phyloP scores from a whole-genome alignment of 2,797 vertebrate genomes.

The Leuciscus waleckii region DNA sequence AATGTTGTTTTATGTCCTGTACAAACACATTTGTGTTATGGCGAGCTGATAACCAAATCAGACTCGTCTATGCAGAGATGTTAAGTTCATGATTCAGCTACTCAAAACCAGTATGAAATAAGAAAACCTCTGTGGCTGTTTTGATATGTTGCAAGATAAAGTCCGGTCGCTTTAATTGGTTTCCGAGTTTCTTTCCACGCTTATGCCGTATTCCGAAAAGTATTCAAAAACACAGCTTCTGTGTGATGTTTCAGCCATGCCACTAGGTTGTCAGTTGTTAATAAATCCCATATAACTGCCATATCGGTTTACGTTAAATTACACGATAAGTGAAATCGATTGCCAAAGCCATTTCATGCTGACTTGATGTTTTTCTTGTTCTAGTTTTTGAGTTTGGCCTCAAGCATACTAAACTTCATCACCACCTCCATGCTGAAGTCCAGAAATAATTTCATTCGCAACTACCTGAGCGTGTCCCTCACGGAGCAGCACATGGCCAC shows the following conservation, averaged over 20 bases:
- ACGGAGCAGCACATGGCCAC: conserved; percentile 98
- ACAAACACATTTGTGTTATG: not conserved
- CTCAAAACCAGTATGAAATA: not conserved
- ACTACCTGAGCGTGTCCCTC: conserved; percentile 96
- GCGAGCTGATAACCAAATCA: not conserved
- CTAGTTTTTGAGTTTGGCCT: conserved; percentile 94
- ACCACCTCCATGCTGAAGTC: conserved; percentile 98
- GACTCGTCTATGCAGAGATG: not conserved
- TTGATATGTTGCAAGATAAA: too few species aligned
- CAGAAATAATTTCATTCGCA: conserved; percentile 97
- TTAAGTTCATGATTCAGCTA: not conserved
- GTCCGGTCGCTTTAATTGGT: too few species aligned
- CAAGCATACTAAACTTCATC: conserved; percentile 97
- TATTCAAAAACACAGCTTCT: not conserved
- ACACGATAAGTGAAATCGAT: not conserved
- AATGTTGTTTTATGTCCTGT: not conserved
- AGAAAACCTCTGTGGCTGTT: not conserved
- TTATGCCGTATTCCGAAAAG: too few species aligned
- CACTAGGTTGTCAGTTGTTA: not conserved
- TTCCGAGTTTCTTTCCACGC: too few species aligned
- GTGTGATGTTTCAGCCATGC: not conserved
- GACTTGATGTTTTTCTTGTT: conserved; percentile 47
- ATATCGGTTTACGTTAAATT: too few species aligned
- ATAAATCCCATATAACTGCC: too few species aligned
- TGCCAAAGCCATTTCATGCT: not conserved